Percentiles rank a stretch among this genome's conserved stretches.
Evolutionary conservation across 2,113 vertebrate genomes (phyloP).

Genomic region (Boleophthalmus pectinirostris): DNA sequence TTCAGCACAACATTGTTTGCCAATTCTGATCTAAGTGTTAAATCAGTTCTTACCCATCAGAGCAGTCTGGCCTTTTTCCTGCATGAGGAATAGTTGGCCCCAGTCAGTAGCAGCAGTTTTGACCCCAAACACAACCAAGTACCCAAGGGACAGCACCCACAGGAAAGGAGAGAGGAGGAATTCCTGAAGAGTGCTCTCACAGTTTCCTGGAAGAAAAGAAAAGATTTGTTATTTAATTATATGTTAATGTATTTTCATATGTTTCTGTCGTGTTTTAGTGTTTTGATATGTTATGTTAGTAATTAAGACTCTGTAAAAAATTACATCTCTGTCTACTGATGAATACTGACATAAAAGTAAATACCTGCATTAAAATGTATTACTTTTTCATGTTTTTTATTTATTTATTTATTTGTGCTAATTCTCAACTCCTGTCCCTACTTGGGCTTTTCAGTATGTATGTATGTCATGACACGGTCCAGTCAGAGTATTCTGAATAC

Average conservation of each 20-base stretch:
- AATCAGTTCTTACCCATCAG: conserved; percentile 82
- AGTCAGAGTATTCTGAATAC: no score
- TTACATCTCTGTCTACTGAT: no score
- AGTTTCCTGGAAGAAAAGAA: conserved; percentile 41
- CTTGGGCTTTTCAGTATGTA: no score
- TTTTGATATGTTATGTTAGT: no score
- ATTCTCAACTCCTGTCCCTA: no score
- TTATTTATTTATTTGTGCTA: no score
- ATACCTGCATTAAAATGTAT: no score
- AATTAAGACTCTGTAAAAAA: no score
- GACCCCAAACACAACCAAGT: conserved; percentile 94
- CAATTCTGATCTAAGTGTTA: background rate
- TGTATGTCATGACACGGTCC: no score
- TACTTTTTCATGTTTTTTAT: no score
- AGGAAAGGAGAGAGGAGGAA: conserved; percentile 94
- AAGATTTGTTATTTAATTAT: background rate
- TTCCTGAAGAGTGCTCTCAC: conserved; percentile 85
- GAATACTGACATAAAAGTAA: no score
- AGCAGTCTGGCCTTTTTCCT: conserved; percentile 91
- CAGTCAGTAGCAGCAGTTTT: conserved; percentile 97
- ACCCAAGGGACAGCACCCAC: conserved; percentile 92
- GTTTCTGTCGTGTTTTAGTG: background rate
- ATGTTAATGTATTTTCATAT: background rate
- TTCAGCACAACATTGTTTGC: background rate
- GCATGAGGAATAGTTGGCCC: conserved; percentile 97